A percentile compares a stretch with the other conserved stretches of the same genome.
phyloP scores from a whole-genome alignment of 2,113 vertebrate species.

The Dasypus novemcinctus region DNA sequence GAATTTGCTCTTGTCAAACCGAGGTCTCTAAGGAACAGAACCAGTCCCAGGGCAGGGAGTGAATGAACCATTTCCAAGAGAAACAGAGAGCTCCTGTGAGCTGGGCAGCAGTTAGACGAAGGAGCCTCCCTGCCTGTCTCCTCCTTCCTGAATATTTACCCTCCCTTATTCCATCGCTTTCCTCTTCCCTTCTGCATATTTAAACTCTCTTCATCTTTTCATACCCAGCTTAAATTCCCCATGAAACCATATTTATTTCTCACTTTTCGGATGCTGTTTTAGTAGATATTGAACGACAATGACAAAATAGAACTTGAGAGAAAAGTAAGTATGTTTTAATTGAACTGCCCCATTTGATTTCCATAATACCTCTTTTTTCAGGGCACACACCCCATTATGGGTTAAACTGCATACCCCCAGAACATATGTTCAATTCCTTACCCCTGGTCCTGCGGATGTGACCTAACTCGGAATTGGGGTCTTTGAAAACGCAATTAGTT shows the following conservation, averaged over 20 bases:
- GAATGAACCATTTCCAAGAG: neutral
- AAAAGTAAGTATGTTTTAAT: neutral
- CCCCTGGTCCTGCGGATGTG: too few relatives aligned
- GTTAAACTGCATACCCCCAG: too few relatives aligned
- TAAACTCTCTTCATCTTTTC: neutral
- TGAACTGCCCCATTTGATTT: neutral
- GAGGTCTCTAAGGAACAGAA: neutral
- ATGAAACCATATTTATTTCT: neutral
- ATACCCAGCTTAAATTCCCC: neutral
- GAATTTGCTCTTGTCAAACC: neutral
- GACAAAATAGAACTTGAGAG: neutral
- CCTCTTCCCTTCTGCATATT: neutral
- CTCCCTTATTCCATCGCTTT: neutral
- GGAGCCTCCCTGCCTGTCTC: rapidly evolving
- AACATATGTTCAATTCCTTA: too few relatives aligned
- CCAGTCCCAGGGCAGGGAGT: neutral
- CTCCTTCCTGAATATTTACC: neutral
- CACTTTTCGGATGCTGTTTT: neutral
- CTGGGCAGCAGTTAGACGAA: neutral
- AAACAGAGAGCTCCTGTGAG: neutral
- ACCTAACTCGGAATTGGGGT: too few relatives aligned
- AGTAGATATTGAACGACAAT: neutral
- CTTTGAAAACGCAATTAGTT: too few relatives aligned
- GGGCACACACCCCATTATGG: neutral
- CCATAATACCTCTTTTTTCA: neutral